Evolutionary conservation across 2,113 vertebrate genomes (phyloP).

Genomic region (Miniopterus natalensis): DNA sequence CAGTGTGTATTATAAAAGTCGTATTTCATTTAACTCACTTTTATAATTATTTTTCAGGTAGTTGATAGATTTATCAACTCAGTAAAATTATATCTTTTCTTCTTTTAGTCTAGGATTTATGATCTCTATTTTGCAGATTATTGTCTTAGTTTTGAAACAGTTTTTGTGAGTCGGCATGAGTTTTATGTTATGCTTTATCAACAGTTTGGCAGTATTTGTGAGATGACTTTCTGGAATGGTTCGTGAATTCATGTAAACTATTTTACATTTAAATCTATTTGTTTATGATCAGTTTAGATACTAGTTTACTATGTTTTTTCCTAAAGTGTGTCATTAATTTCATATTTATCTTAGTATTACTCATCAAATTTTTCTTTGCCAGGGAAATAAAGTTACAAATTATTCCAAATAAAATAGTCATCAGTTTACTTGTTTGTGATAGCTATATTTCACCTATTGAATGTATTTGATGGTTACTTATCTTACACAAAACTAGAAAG

Average conservation of each 20-base stretch:
- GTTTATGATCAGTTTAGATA: background rate
- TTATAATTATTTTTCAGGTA: background rate
- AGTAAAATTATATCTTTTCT: slow-evolving; percentile 13
- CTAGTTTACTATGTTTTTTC: slow-evolving; percentile 12
- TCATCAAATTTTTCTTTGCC: slow-evolving; percentile 26
- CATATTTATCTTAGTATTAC: background rate
- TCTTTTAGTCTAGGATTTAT: background rate
- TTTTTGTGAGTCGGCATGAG: background rate
- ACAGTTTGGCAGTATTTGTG: background rate
- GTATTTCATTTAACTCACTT: background rate
- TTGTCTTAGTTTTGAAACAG: background rate
- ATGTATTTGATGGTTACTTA: slow-evolving; percentile 2
- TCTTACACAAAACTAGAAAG: background rate
- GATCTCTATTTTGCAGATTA: slow-evolving; percentile 35
- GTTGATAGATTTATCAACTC: background rate
- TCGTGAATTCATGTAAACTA: background rate
- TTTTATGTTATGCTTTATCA: background rate
- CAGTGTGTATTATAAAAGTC: background rate
- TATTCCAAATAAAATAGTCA: background rate
- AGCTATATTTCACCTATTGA: background rate
- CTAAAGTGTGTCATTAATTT: background rate
- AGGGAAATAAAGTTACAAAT: background rate
- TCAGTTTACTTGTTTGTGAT: background rate
- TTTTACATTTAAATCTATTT: background rate
- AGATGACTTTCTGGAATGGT: background rate